These are phyloP conservation scores for Tychaedon coryphoeus DNA, from an alignment of 2,113 vertebrate species.

Conservation along the genomic window DNA sequence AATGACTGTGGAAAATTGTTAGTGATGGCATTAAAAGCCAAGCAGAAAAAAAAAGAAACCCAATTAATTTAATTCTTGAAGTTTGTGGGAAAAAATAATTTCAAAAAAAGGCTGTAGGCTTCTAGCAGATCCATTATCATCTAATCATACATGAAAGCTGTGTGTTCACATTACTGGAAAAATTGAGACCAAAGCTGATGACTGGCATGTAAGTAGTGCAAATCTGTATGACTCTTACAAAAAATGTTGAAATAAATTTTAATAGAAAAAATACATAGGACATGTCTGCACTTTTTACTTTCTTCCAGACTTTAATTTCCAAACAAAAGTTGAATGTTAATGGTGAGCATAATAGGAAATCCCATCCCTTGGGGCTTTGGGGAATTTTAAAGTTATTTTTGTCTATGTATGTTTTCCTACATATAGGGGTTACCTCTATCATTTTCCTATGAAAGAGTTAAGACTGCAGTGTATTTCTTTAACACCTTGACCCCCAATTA, in stretches of 20 bases:
- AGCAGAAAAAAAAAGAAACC: no score
- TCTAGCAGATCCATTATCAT: background rate
- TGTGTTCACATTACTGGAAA: background rate
- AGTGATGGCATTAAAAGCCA: background rate
- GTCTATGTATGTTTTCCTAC: background rate
- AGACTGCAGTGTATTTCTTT: background rate
- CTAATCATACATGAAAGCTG: background rate
- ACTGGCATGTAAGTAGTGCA: background rate
- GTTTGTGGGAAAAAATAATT: background rate
- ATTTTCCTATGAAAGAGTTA: background rate
- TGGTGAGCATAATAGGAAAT: background rate
- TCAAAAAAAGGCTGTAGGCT: accelerated
- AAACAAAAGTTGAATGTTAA: background rate
- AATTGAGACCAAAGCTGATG: background rate
- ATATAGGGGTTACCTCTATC: background rate
- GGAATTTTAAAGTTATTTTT: background rate
- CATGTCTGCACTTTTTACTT: background rate
- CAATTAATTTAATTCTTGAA: background rate
- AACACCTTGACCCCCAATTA: background rate
- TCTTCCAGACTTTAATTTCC: background rate
- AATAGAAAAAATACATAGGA: background rate
- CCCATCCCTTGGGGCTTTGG: background rate
- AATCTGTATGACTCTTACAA: background rate
- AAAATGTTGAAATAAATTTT: background rate
- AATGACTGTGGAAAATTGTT: background rate